Evolutionary conservation across 2,888 invertebrate species (phyloP), one percentile per base, ranked within the genome.

Genomic region (Agrochola lychnidis): DNA sequence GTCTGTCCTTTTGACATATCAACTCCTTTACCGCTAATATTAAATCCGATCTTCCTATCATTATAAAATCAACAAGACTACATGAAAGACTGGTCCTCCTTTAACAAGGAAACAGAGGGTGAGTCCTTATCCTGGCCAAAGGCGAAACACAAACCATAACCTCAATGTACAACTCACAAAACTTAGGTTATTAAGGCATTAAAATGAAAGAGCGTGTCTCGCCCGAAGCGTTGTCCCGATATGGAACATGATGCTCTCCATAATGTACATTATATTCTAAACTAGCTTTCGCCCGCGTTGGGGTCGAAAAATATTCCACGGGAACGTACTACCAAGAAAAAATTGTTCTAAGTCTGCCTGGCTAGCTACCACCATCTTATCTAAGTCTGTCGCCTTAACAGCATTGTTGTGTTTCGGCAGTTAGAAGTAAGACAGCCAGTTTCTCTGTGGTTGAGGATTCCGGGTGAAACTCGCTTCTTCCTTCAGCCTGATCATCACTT

Each of bases 141-240:
- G 56, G 48, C 53, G 1, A 66, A 59, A 79, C 12, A 62, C 30
- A 56, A 67, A 75, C 64, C 56, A 67, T 61, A 30, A 59, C 9
- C 5, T 25, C 4, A 30, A 14, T 10, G 64, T 25, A 68, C 36
- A 62, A 81, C 51, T 70, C 25, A 67, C 61, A 22, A 51, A 84
- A 68, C 53, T 61, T 70, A 56, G 25, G 40, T 64, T 76, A 85
- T 70, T 85, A 72, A 42, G 62, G 57, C 22, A 59, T 12, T 61
- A 42, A 36, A 45, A 68, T 57, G 57, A 42, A 64, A 40, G 53
- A 25, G 30, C 63, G 25, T 82, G 85, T 83, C 40, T 45, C 51
- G 82, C 83, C 82, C 10, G 56, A 59, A 70, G 83, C 82, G 40
- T 45, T 48, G 48, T 56, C 70, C 63, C 30, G 30, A 80, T 76